Conservation (phyloP, 2,113 vertebrate species). For the Leptocoma aspasia region DNA sequence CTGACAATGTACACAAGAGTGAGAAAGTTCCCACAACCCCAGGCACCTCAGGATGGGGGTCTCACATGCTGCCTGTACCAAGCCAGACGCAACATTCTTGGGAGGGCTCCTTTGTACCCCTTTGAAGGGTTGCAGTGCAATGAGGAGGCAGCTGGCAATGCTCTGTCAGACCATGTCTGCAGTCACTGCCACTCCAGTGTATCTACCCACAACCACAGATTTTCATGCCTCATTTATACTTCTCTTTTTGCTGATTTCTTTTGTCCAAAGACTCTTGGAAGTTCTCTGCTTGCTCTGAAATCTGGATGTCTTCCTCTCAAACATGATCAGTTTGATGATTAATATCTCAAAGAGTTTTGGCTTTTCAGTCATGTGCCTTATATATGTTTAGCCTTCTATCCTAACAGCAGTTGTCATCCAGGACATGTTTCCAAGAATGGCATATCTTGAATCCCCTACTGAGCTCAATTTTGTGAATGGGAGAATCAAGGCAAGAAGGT, state of each 20-base stretch:
- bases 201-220: background rate
- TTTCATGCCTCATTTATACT: background rate
- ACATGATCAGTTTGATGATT: background rate
- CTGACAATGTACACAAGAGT: background rate
- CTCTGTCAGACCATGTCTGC: background rate
- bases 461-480: background rate
- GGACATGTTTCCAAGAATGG: background rate
- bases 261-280: background rate
- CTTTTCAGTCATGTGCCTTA: background rate
- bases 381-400: background rate
- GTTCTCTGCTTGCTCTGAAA: background rate
- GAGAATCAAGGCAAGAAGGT: background rate
- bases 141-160: background rate
- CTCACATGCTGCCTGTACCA: background rate
- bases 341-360: background rate
- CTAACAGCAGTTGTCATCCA: background rate
- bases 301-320: background rate
- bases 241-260: background rate
- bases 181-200: background rate
- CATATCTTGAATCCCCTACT: background rate
- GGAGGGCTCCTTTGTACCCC: background rate
- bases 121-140: fast-evolving
- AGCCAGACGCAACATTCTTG: background rate
- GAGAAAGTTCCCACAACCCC: background rate
- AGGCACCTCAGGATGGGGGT: background rate